These are phyloP conservation scores for Dolichoris vasculosae DNA, from an alignment of 1,140 invertebrate species.

Conservation along the genomic window DNA sequence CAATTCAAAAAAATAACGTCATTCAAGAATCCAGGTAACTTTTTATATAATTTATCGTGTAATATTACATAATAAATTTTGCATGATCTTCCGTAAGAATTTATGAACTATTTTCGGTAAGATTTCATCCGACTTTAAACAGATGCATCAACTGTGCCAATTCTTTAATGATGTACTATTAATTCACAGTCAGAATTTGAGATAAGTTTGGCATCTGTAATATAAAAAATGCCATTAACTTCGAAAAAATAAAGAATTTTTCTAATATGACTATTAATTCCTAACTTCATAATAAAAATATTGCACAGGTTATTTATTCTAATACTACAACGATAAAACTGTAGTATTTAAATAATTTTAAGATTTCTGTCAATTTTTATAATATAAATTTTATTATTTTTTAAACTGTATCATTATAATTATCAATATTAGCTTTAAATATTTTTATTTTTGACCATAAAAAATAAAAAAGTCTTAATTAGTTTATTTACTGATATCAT, in stretches of 20 bases:
- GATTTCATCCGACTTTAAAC: neutral
- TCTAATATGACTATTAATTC: no score
- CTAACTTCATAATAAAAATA: neutral
- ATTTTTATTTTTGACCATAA: no score
- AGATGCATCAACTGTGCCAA: neutral
- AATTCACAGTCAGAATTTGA: neutral
- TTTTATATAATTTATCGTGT: neutral
- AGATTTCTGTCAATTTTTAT: no score
- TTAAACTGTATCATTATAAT: no score
- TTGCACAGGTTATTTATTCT: neutral
- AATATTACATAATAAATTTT: neutral
- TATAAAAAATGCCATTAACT: neutral
- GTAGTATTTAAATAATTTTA: no score
- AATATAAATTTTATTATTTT: no score
- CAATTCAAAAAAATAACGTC: no score
- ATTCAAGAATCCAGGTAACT: neutral
- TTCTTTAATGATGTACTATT: neutral
- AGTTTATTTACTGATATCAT: no score
- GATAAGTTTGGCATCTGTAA: neutral
- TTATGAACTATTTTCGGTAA: neutral
- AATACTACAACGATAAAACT: no score
- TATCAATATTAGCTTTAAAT: no score
- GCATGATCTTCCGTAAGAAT: neutral
- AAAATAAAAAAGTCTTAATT: no score
- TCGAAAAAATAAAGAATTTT: no score